phyloP scores from a whole-genome alignment of 92 coral and sea anemone species.

The Zoanthus sociatus region DNA sequence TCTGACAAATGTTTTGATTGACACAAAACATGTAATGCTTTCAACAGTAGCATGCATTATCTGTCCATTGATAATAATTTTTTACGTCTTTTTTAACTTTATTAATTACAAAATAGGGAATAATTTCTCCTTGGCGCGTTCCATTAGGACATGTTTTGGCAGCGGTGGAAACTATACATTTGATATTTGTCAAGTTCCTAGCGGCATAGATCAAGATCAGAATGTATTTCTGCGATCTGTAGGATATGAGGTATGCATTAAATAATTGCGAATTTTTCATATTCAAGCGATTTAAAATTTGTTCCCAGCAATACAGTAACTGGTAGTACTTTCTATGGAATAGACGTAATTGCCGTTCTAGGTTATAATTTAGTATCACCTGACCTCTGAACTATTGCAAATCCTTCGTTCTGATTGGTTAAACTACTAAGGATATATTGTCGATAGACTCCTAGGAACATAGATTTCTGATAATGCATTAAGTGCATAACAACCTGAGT shows the following conservation, averaged over 20 bases:
- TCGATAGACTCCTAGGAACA: no score
- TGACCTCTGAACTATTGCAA: no score
- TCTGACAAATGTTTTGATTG: background rate
- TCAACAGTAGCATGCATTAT: slow-evolving; percentile 22
- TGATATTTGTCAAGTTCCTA: slow-evolving; percentile 61
- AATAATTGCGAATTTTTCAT: background rate
- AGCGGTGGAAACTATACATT: slow-evolving; percentile 35
- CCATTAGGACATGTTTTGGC: slow-evolving; percentile 40
- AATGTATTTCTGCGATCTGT: slow-evolving; percentile 28
- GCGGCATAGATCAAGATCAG: slow-evolving; percentile 39
- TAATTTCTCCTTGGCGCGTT: slow-evolving; percentile 35
- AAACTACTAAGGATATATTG: no score
- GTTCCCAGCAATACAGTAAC: no score
- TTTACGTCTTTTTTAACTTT: slow-evolving; percentile 19
- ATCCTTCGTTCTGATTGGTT: no score
- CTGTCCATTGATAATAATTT: slow-evolving; percentile 10
- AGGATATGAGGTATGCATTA: slow-evolving; percentile 31
- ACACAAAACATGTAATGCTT: slow-evolving; percentile 41
- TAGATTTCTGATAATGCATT: no score
- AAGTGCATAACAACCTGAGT: no score
- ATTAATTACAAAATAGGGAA: slow-evolving; percentile 47
- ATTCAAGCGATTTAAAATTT: background rate
- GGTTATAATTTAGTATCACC: no score
- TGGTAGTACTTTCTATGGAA: no score
- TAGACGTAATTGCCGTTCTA: no score